Evolutionary conservation across 2,888 invertebrate species (phyloP).

Genomic region (Agrilus mali): DNA sequence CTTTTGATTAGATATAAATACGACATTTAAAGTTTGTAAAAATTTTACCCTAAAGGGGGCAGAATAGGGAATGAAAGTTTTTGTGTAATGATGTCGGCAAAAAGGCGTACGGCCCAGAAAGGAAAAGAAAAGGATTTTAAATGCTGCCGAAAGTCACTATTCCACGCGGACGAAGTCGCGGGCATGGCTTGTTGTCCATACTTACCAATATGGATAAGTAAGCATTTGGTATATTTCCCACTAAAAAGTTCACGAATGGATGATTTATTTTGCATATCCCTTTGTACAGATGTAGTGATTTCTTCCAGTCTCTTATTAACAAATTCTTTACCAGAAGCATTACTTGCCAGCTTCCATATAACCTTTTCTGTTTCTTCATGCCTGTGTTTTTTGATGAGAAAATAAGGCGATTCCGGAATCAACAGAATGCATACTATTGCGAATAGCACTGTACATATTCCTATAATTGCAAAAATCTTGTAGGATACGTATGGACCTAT

Average conservation of each 20-base stretch:
- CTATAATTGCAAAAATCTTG: slow-evolving; percentile 24
- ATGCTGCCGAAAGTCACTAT: no score
- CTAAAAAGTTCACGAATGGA: slow-evolving; percentile 26
- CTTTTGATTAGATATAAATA: no score
- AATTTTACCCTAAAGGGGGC: no score
- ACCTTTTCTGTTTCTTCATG: slow-evolving; percentile 25
- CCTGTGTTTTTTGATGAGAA: slow-evolving; percentile 27
- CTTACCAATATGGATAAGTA: no score
- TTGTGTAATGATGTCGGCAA: no score
- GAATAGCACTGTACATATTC: slow-evolving; percentile 24
- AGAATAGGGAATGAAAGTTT: no score
- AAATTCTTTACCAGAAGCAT: slow-evolving; percentile 12
- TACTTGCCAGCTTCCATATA: slow-evolving; percentile 13
- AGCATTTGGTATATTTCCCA: slow-evolving; percentile 5
- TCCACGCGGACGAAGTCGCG: no score
- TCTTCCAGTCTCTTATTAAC: slow-evolving; percentile 21
- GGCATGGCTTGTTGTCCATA: slow-evolving; percentile 27
- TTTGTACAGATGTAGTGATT: slow-evolving; percentile 23
- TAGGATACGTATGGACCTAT: slow-evolving; percentile 31
- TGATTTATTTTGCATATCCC: slow-evolving; percentile 27
- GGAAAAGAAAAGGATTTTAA: no score
- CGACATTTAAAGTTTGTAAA: no score
- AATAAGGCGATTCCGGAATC: slow-evolving; percentile 37
- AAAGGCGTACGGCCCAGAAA: no score
- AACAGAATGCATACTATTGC: slow-evolving; percentile 29